phyloP scores from a whole-genome alignment of 2,113 vertebrate species.

The Tragelaphus scriptus region DNA sequence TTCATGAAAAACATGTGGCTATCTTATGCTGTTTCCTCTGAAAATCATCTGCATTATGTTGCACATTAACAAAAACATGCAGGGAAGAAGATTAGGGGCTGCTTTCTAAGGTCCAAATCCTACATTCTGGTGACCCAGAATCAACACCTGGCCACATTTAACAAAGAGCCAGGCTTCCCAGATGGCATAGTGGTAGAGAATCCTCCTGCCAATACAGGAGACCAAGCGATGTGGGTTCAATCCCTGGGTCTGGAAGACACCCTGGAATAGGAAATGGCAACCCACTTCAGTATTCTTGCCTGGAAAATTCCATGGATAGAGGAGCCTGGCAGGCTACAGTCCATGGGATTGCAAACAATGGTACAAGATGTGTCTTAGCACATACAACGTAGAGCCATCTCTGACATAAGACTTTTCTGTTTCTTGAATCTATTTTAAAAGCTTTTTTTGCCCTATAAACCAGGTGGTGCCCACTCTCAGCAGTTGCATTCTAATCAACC shows the following conservation, averaged over 20 bases:
- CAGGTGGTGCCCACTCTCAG: neutral
- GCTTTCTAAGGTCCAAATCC: neutral
- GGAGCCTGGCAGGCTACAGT: neutral
- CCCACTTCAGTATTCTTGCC: neutral
- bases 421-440: neutral
- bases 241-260: neutral
- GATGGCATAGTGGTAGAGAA: neutral
- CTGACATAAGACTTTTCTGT: neutral
- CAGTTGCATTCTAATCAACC: neutral
- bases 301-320: neutral
- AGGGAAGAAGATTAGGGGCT: neutral
- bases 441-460: neutral
- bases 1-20: neutral
- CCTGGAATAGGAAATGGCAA: neutral
- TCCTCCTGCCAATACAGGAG: neutral
- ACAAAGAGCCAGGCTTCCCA: neutral
- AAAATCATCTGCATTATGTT: neutral
- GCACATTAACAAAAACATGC: neutral
- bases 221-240: accelerated
- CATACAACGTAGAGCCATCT: neutral
- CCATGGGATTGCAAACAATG: neutral
- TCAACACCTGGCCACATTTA: neutral
- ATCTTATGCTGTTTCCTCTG: neutral
- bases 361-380: neutral
- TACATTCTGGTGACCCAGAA: neutral